Conservation (phyloP, 2,888 invertebrate species). For the Melieria crassipennis region DNA sequence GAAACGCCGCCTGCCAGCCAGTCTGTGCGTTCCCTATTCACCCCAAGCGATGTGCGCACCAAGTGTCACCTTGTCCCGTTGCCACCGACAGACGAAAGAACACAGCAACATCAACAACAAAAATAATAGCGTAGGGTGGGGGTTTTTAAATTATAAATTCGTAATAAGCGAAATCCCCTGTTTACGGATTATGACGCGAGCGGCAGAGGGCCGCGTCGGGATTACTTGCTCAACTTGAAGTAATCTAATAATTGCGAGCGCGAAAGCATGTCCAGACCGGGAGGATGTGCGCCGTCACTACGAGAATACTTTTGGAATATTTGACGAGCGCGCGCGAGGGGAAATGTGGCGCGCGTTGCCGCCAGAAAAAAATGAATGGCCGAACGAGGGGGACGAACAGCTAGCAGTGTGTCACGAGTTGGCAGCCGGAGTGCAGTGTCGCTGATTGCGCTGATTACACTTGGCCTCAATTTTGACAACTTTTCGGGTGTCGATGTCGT, state of each 20-base stretch:
- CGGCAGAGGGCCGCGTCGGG: conserved; percentile 19
- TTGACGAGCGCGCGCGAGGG: too few relatives aligned
- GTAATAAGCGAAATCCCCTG: not conserved
- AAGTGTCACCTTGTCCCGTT: too few relatives aligned
- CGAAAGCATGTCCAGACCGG: conserved; percentile 13
- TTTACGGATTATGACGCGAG: conserved; percentile 43
- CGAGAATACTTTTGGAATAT: too few relatives aligned
- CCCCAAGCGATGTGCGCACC: too few relatives aligned
- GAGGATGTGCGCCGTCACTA: too few relatives aligned
- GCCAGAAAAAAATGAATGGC: too few relatives aligned
- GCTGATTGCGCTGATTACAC: conserved; percentile 24
- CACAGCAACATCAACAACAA: too few relatives aligned
- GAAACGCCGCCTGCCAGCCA: not conserved
- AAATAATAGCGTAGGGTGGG: not conserved
- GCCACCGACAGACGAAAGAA: too few relatives aligned
- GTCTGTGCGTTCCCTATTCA: not conserved
- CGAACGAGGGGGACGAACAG: too few relatives aligned
- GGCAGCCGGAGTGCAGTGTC: not conserved
- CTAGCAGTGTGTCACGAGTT: not conserved
- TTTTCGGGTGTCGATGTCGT: not conserved
- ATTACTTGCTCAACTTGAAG: conserved; percentile 35
- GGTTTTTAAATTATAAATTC: not conserved
- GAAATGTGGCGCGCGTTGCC: too few relatives aligned
- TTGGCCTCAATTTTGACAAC: conserved; percentile 14
- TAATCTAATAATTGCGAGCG: conserved; percentile 32